Conservation (phyloP, 2,888 invertebrate species). For the Agrochola lychnidis region DNA sequence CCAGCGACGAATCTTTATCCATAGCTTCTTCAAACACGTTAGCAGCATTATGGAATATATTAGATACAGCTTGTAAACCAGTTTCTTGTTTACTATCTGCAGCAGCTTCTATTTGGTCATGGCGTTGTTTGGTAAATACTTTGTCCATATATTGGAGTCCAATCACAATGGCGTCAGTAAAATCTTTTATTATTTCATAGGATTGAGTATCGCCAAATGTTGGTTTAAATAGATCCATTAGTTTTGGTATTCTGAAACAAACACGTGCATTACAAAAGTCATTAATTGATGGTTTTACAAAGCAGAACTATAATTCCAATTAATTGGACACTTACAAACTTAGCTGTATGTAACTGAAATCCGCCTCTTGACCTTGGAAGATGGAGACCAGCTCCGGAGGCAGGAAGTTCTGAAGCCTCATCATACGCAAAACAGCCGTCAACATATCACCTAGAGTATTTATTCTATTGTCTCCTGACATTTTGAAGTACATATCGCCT, state of each 20-base stretch:
- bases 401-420: slow-evolving; percentile 83
- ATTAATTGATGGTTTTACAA: not conserved
- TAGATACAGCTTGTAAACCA: slow-evolving; percentile 66
- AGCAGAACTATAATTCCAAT: slow-evolving; percentile 10
- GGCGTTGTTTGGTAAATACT: slow-evolving; percentile 70
- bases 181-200: slow-evolving; percentile 77
- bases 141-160: slow-evolving; percentile 79
- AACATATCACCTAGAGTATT: slow-evolving; percentile 83
- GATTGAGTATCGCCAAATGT: slow-evolving; percentile 83
- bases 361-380: slow-evolving; percentile 72
- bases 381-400: slow-evolving; percentile 84
- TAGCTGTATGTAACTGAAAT: slow-evolving; percentile 83
- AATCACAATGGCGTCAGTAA: slow-evolving; percentile 74
- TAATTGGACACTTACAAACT: slow-evolving; percentile 77
- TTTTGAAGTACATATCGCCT: slow-evolving; percentile 86
- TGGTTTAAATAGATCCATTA: slow-evolving; percentile 82
- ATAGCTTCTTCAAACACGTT: slow-evolving; percentile 69
- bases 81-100: slow-evolving; percentile 21
- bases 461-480: slow-evolving; percentile 87
- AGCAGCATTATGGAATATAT: slow-evolving; percentile 74
- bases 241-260: slow-evolving; percentile 80
- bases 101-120: slow-evolving; percentile 37
- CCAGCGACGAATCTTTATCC: slow-evolving; percentile 68
- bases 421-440: slow-evolving; percentile 84
- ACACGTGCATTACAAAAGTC: not conserved